phyloP scores from a whole-genome alignment of 2,113 vertebrate species.

The human (Homo sapiens) region DNA sequence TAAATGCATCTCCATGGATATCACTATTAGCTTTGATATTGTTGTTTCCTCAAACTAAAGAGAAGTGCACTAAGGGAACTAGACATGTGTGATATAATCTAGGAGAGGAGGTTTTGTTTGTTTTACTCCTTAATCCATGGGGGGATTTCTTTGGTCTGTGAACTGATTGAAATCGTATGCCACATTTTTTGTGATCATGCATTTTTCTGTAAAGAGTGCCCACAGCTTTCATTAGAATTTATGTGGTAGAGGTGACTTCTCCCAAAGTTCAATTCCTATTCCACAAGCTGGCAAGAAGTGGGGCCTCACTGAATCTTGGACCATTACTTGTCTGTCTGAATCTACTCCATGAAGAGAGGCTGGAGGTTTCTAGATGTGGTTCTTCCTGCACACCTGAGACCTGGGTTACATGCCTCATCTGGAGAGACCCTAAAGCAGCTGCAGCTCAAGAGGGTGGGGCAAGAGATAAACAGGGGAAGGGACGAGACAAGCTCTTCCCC shows the following conservation, averaged over 20 bases:
- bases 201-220: neutral
- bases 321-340: neutral
- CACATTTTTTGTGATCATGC: neutral
- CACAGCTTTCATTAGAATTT: neutral
- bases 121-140: neutral
- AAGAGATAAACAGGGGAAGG: neutral
- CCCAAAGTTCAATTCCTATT: neutral
- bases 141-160: neutral
- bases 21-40: neutral
- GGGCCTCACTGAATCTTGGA: neutral
- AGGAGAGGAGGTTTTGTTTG: neutral
- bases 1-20: neutral
- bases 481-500: neutral
- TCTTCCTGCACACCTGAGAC: neutral
- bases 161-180: neutral
- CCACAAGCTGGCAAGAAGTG: neutral
- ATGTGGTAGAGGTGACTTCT: neutral
- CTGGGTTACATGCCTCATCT: neutral
- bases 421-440: neutral
- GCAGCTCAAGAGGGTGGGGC: rapidly evolving
- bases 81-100: neutral
- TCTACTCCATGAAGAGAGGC: neutral
- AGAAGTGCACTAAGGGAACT: neutral
- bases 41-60: neutral
- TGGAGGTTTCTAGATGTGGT: neutral